These are phyloP conservation scores for Tragelaphus imberbis DNA, from an alignment of 2,113 vertebrate genomes.

Conservation along the genomic window DNA sequence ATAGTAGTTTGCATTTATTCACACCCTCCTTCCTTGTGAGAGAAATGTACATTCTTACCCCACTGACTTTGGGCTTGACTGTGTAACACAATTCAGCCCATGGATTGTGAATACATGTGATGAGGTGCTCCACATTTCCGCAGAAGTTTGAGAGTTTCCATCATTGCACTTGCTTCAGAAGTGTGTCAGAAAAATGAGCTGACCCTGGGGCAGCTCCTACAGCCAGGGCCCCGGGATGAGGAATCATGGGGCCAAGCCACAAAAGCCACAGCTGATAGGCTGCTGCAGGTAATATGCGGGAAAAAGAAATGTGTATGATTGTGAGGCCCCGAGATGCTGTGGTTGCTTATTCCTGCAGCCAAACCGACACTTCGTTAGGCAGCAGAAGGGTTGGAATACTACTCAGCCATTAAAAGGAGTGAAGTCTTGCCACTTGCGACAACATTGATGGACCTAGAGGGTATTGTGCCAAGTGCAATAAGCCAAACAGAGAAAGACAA, in stretches of 20 bases:
- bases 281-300: fast-evolving
- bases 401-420: background rate
- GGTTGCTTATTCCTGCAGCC: background rate
- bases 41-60: background rate
- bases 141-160: background rate
- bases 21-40: background rate
- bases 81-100: background rate
- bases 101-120: background rate
- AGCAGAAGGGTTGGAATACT: background rate
- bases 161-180: background rate
- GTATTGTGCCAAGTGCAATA: background rate
- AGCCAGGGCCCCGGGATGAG: background rate
- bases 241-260: background rate
- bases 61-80: background rate
- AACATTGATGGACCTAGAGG: background rate
- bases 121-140: background rate
- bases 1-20: background rate
- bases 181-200: background rate
- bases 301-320: background rate
- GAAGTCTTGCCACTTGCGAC: background rate
- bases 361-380: background rate
- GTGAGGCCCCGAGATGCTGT: background rate
- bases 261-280: too few relatives aligned
- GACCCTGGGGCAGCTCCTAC: background rate
- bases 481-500: background rate